phyloP scores from a whole-genome alignment of 2,113 vertebrate species.

The Melanerpes aurifrons region DNA sequence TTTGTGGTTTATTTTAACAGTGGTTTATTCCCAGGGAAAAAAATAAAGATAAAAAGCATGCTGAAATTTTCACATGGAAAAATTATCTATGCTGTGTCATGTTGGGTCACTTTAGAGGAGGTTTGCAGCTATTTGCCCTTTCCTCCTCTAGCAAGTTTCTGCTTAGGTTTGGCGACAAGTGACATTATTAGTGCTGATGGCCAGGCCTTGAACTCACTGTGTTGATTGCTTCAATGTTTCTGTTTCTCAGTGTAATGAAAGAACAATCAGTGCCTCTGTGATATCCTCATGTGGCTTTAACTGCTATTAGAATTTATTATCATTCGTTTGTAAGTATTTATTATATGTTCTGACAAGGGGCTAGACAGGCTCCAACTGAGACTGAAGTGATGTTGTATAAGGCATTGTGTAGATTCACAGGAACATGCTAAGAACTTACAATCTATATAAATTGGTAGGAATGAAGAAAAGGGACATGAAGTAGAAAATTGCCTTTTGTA shows the following conservation, averaged over 20 bases:
- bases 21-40: neutral
- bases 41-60: neutral
- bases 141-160: neutral
- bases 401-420: conserved; percentile 8
- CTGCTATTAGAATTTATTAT: conserved; percentile 46
- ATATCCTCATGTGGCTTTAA: neutral
- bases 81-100: neutral
- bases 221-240: conserved; percentile 54
- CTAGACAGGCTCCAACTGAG: neutral
- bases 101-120: neutral
- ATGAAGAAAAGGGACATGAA: conserved; percentile 8
- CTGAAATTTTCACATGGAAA: neutral
- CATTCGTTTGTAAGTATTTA: conserved; percentile 37
- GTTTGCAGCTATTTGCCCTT: neutral
- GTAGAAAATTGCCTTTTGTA: conserved; percentile 42
- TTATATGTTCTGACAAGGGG: conserved; percentile 19
- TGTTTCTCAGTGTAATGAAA: conserved; percentile 48
- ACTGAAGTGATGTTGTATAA: neutral
- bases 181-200: conserved; percentile 44
- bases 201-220: conserved; percentile 26
- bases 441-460: conserved; percentile 30
- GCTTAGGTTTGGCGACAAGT: neutral
- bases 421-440: conserved; percentile 33
- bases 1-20: conserved; percentile 50
- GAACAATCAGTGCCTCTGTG: conserved; percentile 46